Base-by-base conservation (phyloP, 1,140 invertebrate species). In the Dryas iulia region DNA sequence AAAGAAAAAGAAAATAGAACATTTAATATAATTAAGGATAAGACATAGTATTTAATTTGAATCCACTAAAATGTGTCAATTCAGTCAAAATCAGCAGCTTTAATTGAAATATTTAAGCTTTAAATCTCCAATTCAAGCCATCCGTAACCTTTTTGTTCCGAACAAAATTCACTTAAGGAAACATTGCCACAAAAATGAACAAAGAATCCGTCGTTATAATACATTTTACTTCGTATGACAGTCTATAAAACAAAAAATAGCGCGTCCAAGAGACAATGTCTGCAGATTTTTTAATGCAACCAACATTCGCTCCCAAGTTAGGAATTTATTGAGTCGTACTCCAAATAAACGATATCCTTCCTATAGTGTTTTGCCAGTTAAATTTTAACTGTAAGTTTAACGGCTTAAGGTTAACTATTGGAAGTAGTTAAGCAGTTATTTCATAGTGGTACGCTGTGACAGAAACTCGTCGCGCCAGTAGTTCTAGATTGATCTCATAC, bases 321-420 rank as follows among this genome's bases (percentile, higher is more conserved):
- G 84, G 82, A 87, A 90, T 90, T 88, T 90, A 88, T 90, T 88
- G 87, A 86, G 81, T 79, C 83, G 78, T 82, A 79, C 53, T 62
- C 74, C 79, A 79, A 79, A 77, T 74, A 81, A 78, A 78, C 60
- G 66, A 74, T 65, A 71, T 39, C 62, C 25, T 35, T 61, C 35
- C 30, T 14, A 2, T 8, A 12, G 5, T 25, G n/a, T 11, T 11
- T 59, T 12, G 3, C n/a, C 28, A 33, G 39, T 54, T 30, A n/a
- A 54, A 56, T n/a, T 59, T 47, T 11, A 30, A 28, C 25, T 56
- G 18, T 72, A 69, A 35, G 24, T 10, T 18, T 14, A 1, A 8
- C 0, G 52, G 2, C 1, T 35, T 59, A 67, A 54, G 53, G 64
- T 52, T 23, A 21, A 59, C 8, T 70, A 52, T 69, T 10, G 59